A percentile compares a stretch with the other conserved stretches of the same genome.
Evolutionary conservation across 2,888 invertebrate species (phyloP).

Genomic region (Dryobotodes eremita): DNA sequence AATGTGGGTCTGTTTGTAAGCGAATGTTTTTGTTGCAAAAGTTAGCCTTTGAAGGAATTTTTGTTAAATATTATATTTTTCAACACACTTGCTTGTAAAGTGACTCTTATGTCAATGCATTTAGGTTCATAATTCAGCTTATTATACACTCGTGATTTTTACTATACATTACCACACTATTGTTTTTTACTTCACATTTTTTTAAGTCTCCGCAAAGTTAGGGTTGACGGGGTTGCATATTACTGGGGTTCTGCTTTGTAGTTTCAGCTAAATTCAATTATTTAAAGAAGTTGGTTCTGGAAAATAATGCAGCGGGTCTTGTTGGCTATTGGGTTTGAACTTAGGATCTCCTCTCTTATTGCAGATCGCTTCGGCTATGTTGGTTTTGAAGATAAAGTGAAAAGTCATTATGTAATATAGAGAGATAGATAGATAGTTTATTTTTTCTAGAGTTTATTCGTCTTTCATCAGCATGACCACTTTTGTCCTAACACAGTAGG

Average conservation of each 20-base stretch:
- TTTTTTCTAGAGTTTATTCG: neutral
- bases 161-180: no score
- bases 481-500: neutral
- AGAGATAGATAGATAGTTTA: no score
- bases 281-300: neutral
- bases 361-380: neutral
- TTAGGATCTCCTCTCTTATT: neutral
- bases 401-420: no score
- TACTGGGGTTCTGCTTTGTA: neutral
- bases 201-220: no score
- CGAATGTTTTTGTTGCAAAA: conserved; percentile 7
- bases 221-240: neutral
- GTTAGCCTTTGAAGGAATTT: conserved; percentile 2
- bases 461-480: neutral
- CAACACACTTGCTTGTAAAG: no score
- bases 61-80: neutral
- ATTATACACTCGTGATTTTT: no score
- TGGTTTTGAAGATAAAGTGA: neutral
- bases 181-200: no score
- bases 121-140: no score
- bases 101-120: no score
- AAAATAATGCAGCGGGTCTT: neutral
- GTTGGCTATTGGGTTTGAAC: neutral
- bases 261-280: neutral
- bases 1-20: conserved; percentile 18